Percentiles rank a stretch among this genome's conserved stretches.
These are phyloP conservation scores for Trogon surrucura DNA, from an alignment of 2,113 vertebrate species.

Conservation along the genomic window DNA sequence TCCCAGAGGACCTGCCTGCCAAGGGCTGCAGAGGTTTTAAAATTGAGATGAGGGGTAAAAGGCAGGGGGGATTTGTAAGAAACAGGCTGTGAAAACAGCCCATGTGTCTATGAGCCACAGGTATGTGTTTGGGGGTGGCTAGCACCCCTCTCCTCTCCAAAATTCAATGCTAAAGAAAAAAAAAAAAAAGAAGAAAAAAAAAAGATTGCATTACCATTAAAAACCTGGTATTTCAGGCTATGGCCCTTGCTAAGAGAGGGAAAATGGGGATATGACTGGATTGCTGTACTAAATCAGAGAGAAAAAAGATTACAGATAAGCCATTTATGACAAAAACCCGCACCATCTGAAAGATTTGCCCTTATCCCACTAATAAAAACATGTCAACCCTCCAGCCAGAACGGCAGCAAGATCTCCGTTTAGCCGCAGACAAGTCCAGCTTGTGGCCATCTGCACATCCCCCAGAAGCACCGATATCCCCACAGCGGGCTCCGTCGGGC, in stretches of 20 bases:
- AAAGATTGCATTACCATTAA: background rate
- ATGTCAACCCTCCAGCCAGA: background rate
- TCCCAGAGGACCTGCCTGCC: background rate
- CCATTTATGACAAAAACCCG: constrained; percentile 32
- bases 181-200: too few species aligned
- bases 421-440: background rate
- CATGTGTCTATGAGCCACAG: accelerated
- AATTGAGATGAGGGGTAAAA: background rate
- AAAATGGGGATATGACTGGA: background rate
- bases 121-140: background rate
- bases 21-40: background rate
- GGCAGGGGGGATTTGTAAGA: background rate
- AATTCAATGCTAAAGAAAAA: background rate
- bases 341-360: constrained; percentile 5
- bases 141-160: background rate
- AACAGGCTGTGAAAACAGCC: background rate
- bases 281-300: background rate
- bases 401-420: background rate
- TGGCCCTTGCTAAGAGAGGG: background rate
- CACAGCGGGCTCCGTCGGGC: background rate
- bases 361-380: background rate
- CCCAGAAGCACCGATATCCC: background rate
- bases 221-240: background rate
- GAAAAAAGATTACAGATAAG: constrained; percentile 44
- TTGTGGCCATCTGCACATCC: background rate